Base-by-base conservation (phyloP, 2,888 invertebrate species). In the Lasioglossum villosulum region DNA sequence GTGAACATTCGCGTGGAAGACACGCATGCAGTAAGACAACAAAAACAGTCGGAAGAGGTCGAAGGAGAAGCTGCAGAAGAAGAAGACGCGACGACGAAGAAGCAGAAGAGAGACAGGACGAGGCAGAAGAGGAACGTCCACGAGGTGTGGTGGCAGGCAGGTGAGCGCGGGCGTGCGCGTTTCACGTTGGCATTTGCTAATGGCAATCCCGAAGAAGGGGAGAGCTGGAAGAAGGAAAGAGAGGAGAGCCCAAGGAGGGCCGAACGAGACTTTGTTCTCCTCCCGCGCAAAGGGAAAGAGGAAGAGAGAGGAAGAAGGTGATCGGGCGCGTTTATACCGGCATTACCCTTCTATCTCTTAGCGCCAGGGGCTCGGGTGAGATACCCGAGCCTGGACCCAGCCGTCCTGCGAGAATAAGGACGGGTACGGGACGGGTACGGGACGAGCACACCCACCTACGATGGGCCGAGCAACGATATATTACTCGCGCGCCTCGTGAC, bases 401-500 rank as follows among this genome's bases (percentile, higher is more conserved):
- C 71, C 71, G 52, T 68, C 74, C 56, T 75, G 63, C 71, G 79
- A 78, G 80, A 77, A 77, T 86, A 83, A 83, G 84, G 79, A 84
- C 83, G 81, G 82, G 84, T 70, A 77, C 87, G 80, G 85, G 19
- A 48, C 45, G 45, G 45, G 45, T 48, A 52, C 52, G 52, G 52
- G 90, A 91, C 89, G 87, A 92, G 92, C 88, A 92, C 91, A 92
- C 91, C 93, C 93, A 94, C 93, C 93, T 93, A 94, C 92, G 90
- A 92, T 89, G 90, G 88, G 89, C 90, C 88, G 86, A 90, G 92
- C 91, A 93, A 93, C 95, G 94, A 94, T 95, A 94, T 94, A 95
- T 95, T 94, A 94, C 94, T 93, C 93, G 94, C 93, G 91, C 94
- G 92, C 93, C 92, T 94, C 94, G 94, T 94, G 95, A 95, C 94